Conservation (phyloP, 2,113 vertebrate genomes). For the Triplophysa dalaica region DNA sequence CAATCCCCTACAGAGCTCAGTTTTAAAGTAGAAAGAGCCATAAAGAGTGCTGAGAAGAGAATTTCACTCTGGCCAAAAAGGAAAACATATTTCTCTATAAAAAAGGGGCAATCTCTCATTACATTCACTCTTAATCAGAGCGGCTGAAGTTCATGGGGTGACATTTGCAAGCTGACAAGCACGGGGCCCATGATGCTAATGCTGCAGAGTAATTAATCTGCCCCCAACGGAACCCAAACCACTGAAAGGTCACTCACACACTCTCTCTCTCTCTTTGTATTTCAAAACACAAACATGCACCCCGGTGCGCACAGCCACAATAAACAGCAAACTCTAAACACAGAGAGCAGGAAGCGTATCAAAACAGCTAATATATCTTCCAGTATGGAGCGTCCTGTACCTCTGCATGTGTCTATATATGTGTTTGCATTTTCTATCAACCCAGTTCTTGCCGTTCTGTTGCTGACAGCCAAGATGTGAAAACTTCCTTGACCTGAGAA, state of each 20-base stretch:
- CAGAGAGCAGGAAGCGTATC: conserved; percentile 8
- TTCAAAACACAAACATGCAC: not conserved
- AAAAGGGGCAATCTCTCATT: conserved; percentile 2
- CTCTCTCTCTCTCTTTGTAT: not conserved
- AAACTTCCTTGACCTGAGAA: conserved; percentile 44
- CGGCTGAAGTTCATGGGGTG: conserved; percentile 41
- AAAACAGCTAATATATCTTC: conserved; percentile 8
- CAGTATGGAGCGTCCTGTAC: not conserved
- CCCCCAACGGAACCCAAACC: conserved; percentile 33
- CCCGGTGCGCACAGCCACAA: not conserved
- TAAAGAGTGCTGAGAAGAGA: not conserved
- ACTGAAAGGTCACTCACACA: conserved; percentile 46
- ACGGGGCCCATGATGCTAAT: conserved; percentile 44
- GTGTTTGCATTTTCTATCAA: conserved; percentile 4
- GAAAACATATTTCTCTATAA: not conserved
- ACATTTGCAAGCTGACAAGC: conserved; percentile 43
- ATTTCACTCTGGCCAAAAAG: not conserved
- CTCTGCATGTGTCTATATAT: conserved; percentile 13
- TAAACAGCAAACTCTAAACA: not conserved
- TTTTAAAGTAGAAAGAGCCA: not conserved
- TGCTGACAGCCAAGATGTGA: not conserved
- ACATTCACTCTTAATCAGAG: conserved; percentile 14
- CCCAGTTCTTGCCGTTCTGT: not conserved
- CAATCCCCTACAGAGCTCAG: not conserved
- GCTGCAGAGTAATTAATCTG: conserved; percentile 52